Evolutionary conservation across 2,797 vertebrate species (phyloP), one percentile per base, ranked within the genome.

Genomic region (Columba guinea): DNA sequence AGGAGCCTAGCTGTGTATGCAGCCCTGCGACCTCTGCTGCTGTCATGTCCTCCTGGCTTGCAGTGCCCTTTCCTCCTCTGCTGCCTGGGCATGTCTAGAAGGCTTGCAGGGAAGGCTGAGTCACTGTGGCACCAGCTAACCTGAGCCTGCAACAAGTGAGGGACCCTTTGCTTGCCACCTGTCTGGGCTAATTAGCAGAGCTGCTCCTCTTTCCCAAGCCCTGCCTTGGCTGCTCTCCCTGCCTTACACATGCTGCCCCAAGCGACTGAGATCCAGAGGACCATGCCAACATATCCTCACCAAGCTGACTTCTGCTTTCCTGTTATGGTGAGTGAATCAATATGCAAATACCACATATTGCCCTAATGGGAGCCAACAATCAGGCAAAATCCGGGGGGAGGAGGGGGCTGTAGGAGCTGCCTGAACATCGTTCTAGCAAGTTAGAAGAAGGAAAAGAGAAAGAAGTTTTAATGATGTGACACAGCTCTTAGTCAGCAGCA

Each of bases 401-500:
- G n/a, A 21, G 28, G 14, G 19, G 10, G 22, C 51, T 65, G 32
- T 60, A 68, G 65, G 75, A 93, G 68, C 58, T 94, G 86, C 46
- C 75, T 32, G 9, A 62, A 74, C 24, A 48, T 64, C 5, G 7
- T 86, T 84, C 71, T 53, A 80, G 37, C 90, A 85, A 71, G 75
- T 80, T 90, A 60, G 53, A 85, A 70, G 90, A 86, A 90, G 63
- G 81, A 77, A 87, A 95, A 93, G 71, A 91, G 73, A 83, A 84
- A 73, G 68, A 88, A 24, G 16, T 63, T 95, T 94, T 74, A 95
- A 86, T 58, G 75, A 71, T 80, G 81, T 87, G 68, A 92, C 67
- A 89, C 56, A 93, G 68, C 53, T 92, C 92, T 92, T 73, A 84
- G 78, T 87, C 81, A 84, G 92, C 84, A 95, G 84, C 87, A 94